Conservation (phyloP, 1,140 invertebrate genomes). For the Choristoneura fumiferana region DNA sequence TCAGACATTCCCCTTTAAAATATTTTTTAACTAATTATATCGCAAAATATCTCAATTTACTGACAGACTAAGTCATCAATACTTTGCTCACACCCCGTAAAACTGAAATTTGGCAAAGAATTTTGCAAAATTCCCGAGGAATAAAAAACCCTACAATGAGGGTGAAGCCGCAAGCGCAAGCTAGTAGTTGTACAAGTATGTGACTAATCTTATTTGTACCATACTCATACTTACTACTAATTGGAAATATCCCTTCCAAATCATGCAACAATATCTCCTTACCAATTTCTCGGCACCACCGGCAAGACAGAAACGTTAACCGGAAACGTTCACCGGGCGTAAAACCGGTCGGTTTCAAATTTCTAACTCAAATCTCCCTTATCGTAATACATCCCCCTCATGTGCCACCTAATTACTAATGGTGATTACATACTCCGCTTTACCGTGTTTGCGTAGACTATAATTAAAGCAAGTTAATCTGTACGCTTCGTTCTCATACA, state of each 20-base stretch:
- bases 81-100: too few relatives aligned
- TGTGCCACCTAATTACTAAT: constrained; percentile 31
- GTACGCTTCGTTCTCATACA: constrained; percentile 62
- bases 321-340: not conserved
- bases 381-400: not conserved
- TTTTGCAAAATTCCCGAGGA: too few relatives aligned
- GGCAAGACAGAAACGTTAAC: not conserved
- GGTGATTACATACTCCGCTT: constrained; percentile 39
- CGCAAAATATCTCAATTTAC: too few relatives aligned
- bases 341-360: constrained; percentile 10
- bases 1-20: too few relatives aligned
- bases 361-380: not conserved
- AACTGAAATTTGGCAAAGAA: too few relatives aligned
- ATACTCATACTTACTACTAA: too few relatives aligned
- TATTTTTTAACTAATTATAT: too few relatives aligned
- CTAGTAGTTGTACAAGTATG: too few relatives aligned
- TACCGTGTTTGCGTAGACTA: constrained; percentile 58
- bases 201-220: too few relatives aligned
- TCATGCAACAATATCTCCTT: constrained; percentile 7
- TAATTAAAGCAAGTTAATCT: constrained; percentile 72
- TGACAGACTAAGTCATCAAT: too few relatives aligned
- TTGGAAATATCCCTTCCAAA: not conserved
- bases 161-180: too few relatives aligned
- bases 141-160: too few relatives aligned
- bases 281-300: not conserved